Conservation (phyloP, 2,797 vertebrate genomes). For the Microchirus variegatus region DNA sequence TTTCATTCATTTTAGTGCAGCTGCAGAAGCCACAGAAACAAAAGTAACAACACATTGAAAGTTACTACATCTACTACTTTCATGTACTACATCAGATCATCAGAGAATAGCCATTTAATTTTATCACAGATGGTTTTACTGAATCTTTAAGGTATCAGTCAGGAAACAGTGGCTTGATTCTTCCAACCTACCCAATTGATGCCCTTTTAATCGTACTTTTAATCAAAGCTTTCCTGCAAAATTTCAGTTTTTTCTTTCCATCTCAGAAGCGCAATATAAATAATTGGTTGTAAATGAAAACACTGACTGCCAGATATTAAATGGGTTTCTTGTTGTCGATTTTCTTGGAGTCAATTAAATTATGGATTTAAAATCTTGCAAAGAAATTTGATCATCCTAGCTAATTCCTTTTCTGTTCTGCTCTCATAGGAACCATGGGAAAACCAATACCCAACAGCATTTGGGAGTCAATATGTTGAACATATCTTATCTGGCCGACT, state of each 20-base stretch:
- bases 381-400: neutral
- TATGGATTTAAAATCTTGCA: constrained; percentile 1
- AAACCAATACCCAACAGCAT: constrained; percentile 50
- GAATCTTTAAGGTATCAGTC: too few species aligned
- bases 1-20: neutral
- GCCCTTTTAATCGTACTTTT: too few species aligned
- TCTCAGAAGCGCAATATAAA: neutral
- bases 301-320: neutral
- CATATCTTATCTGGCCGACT: constrained; percentile 16
- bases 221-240: too few species aligned
- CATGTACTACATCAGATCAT: too few species aligned
- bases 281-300: constrained; percentile 1
- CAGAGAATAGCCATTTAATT: too few species aligned
- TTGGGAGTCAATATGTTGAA: constrained; percentile 68
- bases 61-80: neutral
- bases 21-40: neutral
- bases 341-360: constrained; percentile 8
- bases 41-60: neutral
- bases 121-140: too few species aligned
- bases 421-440: constrained; percentile 71
- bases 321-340: neutral
- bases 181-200: too few species aligned
- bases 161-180: too few species aligned
- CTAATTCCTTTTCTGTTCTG: constrained; percentile 16
- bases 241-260: too few species aligned